Conservation (phyloP, 2,888 invertebrate genomes). For the Lissocephala sabroskyi region DNA sequence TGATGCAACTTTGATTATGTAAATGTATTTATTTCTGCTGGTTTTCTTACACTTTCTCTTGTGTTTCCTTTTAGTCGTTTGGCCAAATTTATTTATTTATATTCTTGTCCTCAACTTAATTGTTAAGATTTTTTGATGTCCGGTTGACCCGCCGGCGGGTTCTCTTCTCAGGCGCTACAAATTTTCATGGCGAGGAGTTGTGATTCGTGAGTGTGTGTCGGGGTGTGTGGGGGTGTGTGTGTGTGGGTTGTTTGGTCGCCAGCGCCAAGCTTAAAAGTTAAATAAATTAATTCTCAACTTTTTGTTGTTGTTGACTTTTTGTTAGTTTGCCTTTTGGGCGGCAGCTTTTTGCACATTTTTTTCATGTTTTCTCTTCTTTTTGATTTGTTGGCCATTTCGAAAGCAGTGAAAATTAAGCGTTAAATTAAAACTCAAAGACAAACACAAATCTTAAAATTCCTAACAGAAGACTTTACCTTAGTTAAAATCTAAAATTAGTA, state of each 20-base stretch:
- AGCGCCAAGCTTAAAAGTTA: slow-evolving; percentile 5
- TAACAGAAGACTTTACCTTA: slow-evolving; percentile 9
- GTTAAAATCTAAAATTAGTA: background rate
- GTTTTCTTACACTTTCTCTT: background rate
- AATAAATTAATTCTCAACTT: background rate
- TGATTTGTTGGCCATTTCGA: background rate
- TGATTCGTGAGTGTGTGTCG: background rate
- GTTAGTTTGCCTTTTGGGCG: slow-evolving; percentile 10
- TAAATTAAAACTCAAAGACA: slow-evolving; percentile 1
- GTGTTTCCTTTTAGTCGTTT: background rate
- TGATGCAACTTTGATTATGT: no score
- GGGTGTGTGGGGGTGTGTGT: background rate
- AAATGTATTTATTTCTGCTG: no score
- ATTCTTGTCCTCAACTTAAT: slow-evolving; percentile 7
- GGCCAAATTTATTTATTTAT: slow-evolving; percentile 24
- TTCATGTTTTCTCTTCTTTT: background rate
- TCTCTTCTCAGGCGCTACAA: slow-evolving; percentile 8
- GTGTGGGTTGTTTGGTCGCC: background rate
- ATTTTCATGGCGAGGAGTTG: background rate
- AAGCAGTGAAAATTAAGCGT: background rate
- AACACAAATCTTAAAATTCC: slow-evolving; percentile 2
- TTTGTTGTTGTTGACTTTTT: background rate
- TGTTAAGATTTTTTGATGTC: slow-evolving; percentile 1
- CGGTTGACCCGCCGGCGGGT: slow-evolving; percentile 61
- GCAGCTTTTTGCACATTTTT: slow-evolving; percentile 13